Evolutionary conservation across 2,888 invertebrate species (phyloP).

Genomic region (Oscheius sp.): DNA sequence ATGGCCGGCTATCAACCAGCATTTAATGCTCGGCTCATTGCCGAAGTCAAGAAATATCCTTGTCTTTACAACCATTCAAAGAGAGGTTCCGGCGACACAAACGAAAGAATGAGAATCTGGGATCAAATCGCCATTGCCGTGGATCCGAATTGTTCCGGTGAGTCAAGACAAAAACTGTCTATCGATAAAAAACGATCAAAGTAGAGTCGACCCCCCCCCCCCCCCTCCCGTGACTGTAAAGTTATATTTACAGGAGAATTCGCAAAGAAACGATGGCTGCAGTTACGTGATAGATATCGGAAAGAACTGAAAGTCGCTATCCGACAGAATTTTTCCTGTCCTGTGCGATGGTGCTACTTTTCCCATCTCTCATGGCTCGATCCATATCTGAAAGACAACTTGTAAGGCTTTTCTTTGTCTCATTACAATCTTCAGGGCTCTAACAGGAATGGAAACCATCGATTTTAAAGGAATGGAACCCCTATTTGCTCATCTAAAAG

Average conservation of each 20-base stretch:
- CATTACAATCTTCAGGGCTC: conserved; percentile 4
- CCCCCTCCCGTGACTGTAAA: background rate
- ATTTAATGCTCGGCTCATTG: conserved; percentile 65
- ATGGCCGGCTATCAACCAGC: conserved; percentile 54
- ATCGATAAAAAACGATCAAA: too few relatives aligned
- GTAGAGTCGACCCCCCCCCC: too few relatives aligned
- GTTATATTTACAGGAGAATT: conserved; percentile 59
- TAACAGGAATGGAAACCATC: conserved; percentile 7
- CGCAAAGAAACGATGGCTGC: conserved; percentile 68
- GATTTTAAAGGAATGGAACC: conserved; percentile 27
- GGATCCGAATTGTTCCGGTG: conserved; percentile 60
- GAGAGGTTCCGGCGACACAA: conserved; percentile 56
- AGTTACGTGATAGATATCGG: conserved; percentile 66
- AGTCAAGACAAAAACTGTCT: too few relatives aligned
- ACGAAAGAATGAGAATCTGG: conserved; percentile 64
- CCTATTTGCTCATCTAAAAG: conserved; percentile 16
- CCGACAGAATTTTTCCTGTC: conserved; percentile 47
- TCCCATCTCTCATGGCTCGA: conserved; percentile 65
- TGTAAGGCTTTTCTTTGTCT: conserved; percentile 37
- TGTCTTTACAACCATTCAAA: conserved; percentile 67
- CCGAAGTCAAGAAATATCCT: conserved; percentile 63
- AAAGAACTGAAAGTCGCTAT: conserved; percentile 66
- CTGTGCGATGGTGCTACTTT: conserved; percentile 63
- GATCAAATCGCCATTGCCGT: conserved; percentile 64
- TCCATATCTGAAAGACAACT: conserved; percentile 62